These are phyloP conservation scores for Morelia viridis DNA, from an alignment of 2,797 vertebrate genomes.

Conservation along the genomic window DNA sequence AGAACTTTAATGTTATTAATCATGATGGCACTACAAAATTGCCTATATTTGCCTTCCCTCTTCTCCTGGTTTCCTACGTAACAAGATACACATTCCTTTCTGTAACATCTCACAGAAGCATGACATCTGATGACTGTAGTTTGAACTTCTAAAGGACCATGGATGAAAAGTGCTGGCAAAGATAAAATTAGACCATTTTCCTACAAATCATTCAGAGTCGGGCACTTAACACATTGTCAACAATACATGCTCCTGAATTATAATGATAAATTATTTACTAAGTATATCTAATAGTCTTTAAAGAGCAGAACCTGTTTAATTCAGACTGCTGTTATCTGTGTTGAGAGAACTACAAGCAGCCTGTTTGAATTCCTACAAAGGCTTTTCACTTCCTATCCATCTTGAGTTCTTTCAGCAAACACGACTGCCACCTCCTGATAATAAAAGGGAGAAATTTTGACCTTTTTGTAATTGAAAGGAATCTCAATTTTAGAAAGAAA, in stretches of 20 bases:
- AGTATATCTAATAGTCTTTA: slow-evolving; percentile 22
- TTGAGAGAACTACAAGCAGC: slow-evolving; percentile 34
- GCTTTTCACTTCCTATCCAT: neutral
- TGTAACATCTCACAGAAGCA: slow-evolving; percentile 31
- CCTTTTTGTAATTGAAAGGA: neutral
- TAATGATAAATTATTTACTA: slow-evolving; percentile 21
- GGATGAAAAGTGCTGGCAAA: slow-evolving; percentile 30
- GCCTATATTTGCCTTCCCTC: neutral
- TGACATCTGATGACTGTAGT: slow-evolving; percentile 7
- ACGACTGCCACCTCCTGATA: slow-evolving; percentile 76
- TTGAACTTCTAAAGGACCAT: slow-evolving; percentile 29
- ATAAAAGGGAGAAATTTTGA: slow-evolving; percentile 32
- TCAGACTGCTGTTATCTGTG: slow-evolving; percentile 1
- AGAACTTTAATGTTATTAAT: slow-evolving; percentile 44
- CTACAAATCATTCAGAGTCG: slow-evolving; percentile 17
- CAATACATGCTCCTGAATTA: slow-evolving; percentile 33
- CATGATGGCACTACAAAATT: slow-evolving; percentile 25
- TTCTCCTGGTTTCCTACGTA: neutral
- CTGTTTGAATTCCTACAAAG: slow-evolving; percentile 38
- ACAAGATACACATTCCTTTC: neutral
- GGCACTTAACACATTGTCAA: slow-evolving; percentile 9
- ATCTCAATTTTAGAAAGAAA: slow-evolving; percentile 5
- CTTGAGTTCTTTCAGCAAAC: slow-evolving; percentile 53
- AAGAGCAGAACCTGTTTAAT: slow-evolving; percentile 35
- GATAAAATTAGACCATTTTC: slow-evolving; percentile 27